Conservation (phyloP, 2,888 invertebrate genomes). For the Drosophila prostipennis region DNA sequence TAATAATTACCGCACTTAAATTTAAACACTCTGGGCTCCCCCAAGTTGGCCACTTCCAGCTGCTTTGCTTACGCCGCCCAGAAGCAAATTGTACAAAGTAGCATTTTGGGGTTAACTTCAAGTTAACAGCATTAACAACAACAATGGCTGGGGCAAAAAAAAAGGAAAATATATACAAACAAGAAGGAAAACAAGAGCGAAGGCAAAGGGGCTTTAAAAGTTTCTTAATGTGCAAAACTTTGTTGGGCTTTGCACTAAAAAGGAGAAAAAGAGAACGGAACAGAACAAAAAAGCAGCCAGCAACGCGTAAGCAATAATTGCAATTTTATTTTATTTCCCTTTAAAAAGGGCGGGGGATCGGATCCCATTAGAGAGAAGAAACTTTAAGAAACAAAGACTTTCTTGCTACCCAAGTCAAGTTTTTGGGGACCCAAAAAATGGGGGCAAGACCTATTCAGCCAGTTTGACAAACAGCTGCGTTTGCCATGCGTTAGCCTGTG, state of each 20-base stretch:
- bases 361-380: conserved; percentile 31
- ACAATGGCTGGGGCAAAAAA: conserved; percentile 31
- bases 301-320: conserved; percentile 66
- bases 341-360: conserved; percentile 17
- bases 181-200: conserved; percentile 14
- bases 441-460: conserved; percentile 9
- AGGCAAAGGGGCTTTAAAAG: conserved; percentile 46
- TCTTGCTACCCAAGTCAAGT: conserved; percentile 11
- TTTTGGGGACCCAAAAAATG: neutral
- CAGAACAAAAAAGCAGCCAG: conserved; percentile 7
- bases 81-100: conserved; percentile 66
- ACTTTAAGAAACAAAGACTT: conserved; percentile 54
- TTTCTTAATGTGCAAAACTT: conserved; percentile 53
- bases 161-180: conserved; percentile 48
- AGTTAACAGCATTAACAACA: conserved; percentile 61
- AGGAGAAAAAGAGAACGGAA: too few species aligned
- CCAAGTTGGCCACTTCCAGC: conserved; percentile 30
- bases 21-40: conserved; percentile 37
- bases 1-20: conserved; percentile 53
- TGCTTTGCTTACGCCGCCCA: conserved; percentile 29
- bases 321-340: conserved; percentile 48
- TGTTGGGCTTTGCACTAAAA: conserved; percentile 40
- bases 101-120: conserved; percentile 65
- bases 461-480: conserved; percentile 78
- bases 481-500: conserved; percentile 77